Evolutionary conservation across 1,140 invertebrate species (phyloP).

Genomic region (Aphis gossypii): DNA sequence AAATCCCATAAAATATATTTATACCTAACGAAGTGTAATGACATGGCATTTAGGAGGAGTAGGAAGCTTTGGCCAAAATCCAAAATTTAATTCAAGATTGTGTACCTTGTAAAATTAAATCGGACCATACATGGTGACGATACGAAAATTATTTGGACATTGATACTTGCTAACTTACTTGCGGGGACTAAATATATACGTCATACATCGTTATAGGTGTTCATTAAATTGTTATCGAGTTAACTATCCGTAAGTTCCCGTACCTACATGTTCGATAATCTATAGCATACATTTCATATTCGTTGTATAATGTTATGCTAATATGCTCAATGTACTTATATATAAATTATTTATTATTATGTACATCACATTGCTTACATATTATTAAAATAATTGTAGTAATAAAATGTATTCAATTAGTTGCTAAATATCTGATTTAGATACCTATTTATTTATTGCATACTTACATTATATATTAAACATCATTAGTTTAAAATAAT

Average conservation of each 20-base stretch:
- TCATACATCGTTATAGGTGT: neutral
- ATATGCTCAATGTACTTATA: neutral
- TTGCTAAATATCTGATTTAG: neutral
- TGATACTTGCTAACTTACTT: neutral
- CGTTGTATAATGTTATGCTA: neutral
- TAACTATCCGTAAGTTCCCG: neutral
- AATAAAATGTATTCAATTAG: neutral
- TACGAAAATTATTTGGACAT: neutral
- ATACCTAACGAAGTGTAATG: neutral
- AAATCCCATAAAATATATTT: neutral
- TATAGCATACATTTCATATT: neutral
- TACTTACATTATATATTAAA: neutral
- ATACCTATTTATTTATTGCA: neutral
- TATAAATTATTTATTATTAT: too few relatives aligned
- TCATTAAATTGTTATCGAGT: neutral
- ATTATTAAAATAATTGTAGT: constrained; percentile 7
- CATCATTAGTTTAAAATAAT: neutral
- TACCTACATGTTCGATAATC: neutral
- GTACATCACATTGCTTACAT: neutral
- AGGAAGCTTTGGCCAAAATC: constrained; percentile 38
- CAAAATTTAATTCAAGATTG: constrained; percentile 31
- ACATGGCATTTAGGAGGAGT: neutral
- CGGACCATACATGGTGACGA: neutral
- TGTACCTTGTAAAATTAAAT: neutral
- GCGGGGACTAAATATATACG: neutral